Percentiles rank a stretch among this genome's conserved stretches.
phyloP scores from a whole-genome alignment of 1,140 invertebrate genomes.

The Lepidurus apus region DNA sequence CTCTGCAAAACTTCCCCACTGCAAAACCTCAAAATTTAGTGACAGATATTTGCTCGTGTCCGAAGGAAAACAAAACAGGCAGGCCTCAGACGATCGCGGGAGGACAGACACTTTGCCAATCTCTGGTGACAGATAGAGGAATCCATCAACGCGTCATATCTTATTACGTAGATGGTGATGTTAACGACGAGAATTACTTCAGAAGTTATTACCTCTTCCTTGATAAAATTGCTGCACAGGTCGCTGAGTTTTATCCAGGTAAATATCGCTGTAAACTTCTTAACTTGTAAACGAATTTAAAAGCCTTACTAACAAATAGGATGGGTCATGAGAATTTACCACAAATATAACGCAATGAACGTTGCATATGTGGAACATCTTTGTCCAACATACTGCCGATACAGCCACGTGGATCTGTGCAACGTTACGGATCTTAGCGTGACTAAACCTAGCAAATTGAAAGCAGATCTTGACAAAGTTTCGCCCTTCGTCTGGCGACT shows the following conservation, averaged over 20 bases:
- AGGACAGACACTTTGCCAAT: not conserved
- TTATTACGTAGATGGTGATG: slow-evolving; percentile 8
- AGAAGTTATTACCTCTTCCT: not conserved
- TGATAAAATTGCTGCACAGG: not conserved
- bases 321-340: slow-evolving; percentile 32
- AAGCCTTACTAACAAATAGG: not conserved
- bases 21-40: not conserved
- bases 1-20: not conserved
- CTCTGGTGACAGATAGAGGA: not conserved
- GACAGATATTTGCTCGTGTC: not conserved
- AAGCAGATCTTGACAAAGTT: not conserved
- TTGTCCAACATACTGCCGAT: slow-evolving; percentile 20
- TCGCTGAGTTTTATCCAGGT: slow-evolving; percentile 24
- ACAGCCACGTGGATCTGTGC: slow-evolving; percentile 24
- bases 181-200: not conserved
- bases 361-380: not conserved
- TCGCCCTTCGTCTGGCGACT: not conserved
- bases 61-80: not conserved
- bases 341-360: slow-evolving; percentile 16
- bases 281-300: not conserved
- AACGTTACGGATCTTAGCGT: slow-evolving; percentile 17
- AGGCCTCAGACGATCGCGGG: not conserved
- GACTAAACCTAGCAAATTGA: not conserved
- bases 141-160: slow-evolving; percentile 11
- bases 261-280: not conserved